A percentile compares a stretch with the other conserved stretches of the same genome.
These are phyloP conservation scores for Disparrhopalites patrizii DNA, from an alignment of 2,888 invertebrate genomes.

Conservation along the genomic window DNA sequence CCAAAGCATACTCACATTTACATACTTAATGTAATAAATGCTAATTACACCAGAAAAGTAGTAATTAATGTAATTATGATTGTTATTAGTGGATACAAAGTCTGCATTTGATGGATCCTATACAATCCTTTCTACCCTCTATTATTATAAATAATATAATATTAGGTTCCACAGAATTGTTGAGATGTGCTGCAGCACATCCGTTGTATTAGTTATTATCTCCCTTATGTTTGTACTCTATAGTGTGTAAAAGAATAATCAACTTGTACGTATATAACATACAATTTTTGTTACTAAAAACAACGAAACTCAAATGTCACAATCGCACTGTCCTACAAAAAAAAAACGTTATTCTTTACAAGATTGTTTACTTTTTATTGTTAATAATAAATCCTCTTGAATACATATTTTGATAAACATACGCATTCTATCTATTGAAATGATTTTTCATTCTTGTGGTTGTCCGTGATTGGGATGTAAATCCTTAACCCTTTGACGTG, in stretches of 20 bases:
- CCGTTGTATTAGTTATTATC: neutral
- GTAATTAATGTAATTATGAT: neutral
- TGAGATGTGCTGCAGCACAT: too few relatives aligned
- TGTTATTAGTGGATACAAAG: too few relatives aligned
- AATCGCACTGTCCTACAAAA: slow-evolving; percentile 10
- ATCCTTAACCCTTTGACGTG: neutral
- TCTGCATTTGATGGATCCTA: too few relatives aligned
- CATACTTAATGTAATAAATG: neutral
- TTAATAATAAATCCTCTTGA: slow-evolving; percentile 6
- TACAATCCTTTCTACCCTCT: too few relatives aligned
- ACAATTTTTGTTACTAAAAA: slow-evolving; percentile 4
- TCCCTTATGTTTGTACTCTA: neutral
- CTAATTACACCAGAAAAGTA: neutral
- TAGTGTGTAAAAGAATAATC: neutral
- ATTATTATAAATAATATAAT: too few relatives aligned
- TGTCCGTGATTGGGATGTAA: neutral
- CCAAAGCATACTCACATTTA: neutral
- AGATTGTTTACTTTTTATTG: slow-evolving; percentile 4
- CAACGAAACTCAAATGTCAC: slow-evolving; percentile 10
- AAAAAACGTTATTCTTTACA: neutral
- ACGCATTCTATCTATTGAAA: neutral
- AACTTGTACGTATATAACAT: neutral
- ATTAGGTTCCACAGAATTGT: too few relatives aligned
- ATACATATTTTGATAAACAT: neutral
- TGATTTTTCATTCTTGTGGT: neutral